These are phyloP conservation scores for Momotus momota DNA, from an alignment of 2,797 vertebrate genomes.

Conservation along the genomic window DNA sequence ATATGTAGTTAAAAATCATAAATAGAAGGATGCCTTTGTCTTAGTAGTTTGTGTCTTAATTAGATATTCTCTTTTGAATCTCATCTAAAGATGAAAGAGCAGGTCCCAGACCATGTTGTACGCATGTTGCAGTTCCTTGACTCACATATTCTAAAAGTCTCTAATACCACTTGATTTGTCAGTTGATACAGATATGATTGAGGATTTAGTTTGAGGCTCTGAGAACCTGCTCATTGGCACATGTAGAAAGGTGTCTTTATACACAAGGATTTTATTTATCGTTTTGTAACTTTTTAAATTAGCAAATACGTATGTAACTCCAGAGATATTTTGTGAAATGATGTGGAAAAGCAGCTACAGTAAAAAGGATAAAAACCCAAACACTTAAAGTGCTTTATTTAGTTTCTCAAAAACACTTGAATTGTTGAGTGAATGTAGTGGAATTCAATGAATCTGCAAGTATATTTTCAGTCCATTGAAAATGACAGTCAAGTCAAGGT, in stretches of 20 bases:
- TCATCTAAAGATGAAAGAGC: background rate
- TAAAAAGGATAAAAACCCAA: slow-evolving; percentile 47
- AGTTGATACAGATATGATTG: background rate
- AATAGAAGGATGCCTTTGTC: background rate
- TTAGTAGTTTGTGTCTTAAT: background rate
- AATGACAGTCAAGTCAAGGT: slow-evolving; percentile 48
- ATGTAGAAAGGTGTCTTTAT: background rate
- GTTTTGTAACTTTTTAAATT: slow-evolving; percentile 13
- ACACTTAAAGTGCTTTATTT: slow-evolving; percentile 47
- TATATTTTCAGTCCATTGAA: slow-evolving; percentile 41
- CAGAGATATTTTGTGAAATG: slow-evolving; percentile 20
- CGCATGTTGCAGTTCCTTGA: background rate
- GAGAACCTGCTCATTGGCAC: background rate
- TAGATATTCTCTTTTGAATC: background rate
- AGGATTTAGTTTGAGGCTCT: background rate
- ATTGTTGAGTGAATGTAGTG: slow-evolving; percentile 53
- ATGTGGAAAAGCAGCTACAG: slow-evolving; percentile 5
- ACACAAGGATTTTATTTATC: background rate
- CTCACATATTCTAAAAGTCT: background rate
- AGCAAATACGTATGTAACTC: background rate
- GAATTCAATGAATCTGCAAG: slow-evolving; percentile 63
- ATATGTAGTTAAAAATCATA: background rate
- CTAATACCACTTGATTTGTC: background rate
- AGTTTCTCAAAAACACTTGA: slow-evolving; percentile 63
- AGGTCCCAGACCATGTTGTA: background rate